Evolutionary conservation across 2,888 invertebrate genomes (phyloP).

Genomic region (Pasiphila rectangulata): DNA sequence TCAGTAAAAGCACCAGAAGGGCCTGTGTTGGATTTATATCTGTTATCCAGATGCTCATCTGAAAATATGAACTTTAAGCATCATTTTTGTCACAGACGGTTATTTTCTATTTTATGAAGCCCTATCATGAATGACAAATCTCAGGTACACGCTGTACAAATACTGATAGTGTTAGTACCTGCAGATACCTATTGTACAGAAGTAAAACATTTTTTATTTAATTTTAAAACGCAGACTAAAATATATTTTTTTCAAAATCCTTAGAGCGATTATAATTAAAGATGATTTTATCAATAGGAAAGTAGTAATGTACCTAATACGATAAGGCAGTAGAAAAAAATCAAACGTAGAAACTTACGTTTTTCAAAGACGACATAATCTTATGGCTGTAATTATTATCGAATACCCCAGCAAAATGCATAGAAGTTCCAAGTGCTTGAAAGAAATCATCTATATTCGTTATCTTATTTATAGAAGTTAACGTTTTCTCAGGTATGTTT

Average conservation of each 20-base stretch:
- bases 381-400: slow-evolving; percentile 49
- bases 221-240: no score
- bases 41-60: slow-evolving; percentile 66
- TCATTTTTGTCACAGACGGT: no score
- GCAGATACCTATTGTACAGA: no score
- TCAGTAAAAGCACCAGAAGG: slow-evolving; percentile 55
- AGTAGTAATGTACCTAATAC: not conserved
- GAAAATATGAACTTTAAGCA: slow-evolving; percentile 26
- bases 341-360: slow-evolving; percentile 43
- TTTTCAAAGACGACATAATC: slow-evolving; percentile 50
- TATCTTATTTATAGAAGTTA: slow-evolving; percentile 52
- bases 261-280: no score
- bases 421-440: slow-evolving; percentile 54
- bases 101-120: no score
- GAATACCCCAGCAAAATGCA: slow-evolving; percentile 49
- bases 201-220: no score
- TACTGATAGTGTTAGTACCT: no score
- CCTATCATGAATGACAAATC: no score
- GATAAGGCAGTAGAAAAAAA: not conserved
- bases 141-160: no score
- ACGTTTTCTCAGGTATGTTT: slow-evolving; percentile 42
- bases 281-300: no score
- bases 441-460: slow-evolving; percentile 63
- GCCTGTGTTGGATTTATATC: slow-evolving; percentile 64
- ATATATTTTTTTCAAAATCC: no score